Conservation (phyloP, 2,888 invertebrate species). For the Bugulina stolonifera region DNA sequence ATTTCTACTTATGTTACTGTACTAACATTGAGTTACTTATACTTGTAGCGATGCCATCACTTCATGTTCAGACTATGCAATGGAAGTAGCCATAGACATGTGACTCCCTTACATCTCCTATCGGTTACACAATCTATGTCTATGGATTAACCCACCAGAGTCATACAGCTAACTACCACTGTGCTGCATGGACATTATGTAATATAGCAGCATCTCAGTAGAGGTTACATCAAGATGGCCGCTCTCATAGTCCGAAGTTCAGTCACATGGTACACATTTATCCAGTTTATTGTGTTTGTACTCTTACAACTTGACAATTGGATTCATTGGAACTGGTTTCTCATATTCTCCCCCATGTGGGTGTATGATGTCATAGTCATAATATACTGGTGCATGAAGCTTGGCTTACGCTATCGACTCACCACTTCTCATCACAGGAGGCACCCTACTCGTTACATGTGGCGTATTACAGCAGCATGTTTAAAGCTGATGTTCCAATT, state of each 20-base stretch:
- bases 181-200: no score
- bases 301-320: neutral
- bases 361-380: constrained; percentile 2
- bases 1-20: no score
- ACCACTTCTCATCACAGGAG: neutral
- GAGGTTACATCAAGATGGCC: constrained; percentile 10
- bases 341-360: constrained; percentile 17
- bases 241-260: neutral
- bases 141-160: no score
- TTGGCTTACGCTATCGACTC: neutral
- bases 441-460: neutral
- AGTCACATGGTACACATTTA: neutral
- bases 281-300: neutral
- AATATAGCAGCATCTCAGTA: no score
- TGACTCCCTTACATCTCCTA: no score
- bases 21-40: no score
- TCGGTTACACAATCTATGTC: no score
- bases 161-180: no score
- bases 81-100: no score
- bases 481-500: neutral
- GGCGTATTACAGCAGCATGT: neutral
- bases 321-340: constrained; percentile 3
- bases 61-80: no score
- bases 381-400: neutral
- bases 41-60: no score